phyloP scores from a whole-genome alignment of 2,888 invertebrate species.

The Cheilosia soror region DNA sequence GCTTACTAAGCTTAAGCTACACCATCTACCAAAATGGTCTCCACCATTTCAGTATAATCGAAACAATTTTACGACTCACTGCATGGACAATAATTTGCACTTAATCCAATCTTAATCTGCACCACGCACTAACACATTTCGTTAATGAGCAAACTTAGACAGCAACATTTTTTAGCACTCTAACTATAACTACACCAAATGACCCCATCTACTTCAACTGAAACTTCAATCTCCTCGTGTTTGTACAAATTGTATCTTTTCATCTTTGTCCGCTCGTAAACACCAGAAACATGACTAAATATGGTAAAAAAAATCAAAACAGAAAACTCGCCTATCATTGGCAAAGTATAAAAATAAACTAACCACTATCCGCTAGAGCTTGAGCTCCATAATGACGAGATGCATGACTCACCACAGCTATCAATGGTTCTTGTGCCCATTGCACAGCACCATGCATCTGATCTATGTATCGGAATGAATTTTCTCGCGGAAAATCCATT shows the following conservation, averaged over 20 bases:
- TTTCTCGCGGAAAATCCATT: conserved; percentile 41
- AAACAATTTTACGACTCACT: background rate
- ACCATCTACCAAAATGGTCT: no score
- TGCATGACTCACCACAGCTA: conserved; percentile 31
- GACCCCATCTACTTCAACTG: conserved; percentile 37
- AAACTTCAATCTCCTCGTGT: background rate
- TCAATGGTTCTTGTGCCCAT: conserved; percentile 18
- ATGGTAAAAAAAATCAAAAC: conserved; percentile 30
- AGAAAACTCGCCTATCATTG: conserved; percentile 10
- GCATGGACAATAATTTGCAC: background rate
- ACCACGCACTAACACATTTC: conserved; percentile 4
- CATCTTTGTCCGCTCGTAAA: conserved; percentile 36
- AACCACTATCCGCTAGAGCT: conserved; percentile 32
- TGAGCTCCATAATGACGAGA: conserved; percentile 25
- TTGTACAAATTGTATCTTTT: conserved; percentile 51
- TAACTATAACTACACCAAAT: conserved; percentile 13
- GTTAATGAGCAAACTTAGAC: conserved; percentile 32
- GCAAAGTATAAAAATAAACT: conserved; percentile 38
- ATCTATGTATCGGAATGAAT: conserved; percentile 10
- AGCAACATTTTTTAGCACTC: conserved; percentile 10
- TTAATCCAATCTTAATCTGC: conserved; percentile 2
- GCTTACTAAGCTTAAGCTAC: no score
- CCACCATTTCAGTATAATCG: no score
- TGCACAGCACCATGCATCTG: background rate
- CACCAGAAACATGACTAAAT: conserved; percentile 43